These are phyloP conservation scores for Troides aeacus DNA, from an alignment of 2,888 invertebrate genomes.

Conservation along the genomic window DNA sequence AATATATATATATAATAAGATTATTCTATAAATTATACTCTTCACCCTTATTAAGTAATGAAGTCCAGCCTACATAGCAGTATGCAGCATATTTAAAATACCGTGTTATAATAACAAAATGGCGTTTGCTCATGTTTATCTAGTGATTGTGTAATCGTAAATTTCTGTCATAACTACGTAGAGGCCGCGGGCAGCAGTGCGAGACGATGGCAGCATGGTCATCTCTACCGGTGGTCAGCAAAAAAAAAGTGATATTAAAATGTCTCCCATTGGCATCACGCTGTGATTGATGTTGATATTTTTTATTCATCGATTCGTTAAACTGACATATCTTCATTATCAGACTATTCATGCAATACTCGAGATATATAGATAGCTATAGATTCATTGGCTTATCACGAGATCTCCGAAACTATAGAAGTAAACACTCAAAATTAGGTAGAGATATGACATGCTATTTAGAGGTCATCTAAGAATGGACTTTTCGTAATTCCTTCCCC, in stretches of 20 bases:
- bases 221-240: constrained; percentile 10
- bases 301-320: neutral
- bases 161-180: constrained; percentile 37
- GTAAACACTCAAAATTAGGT: too few relatives aligned
- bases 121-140: constrained; percentile 28
- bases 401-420: too few relatives aligned
- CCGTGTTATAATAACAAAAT: constrained; percentile 18
- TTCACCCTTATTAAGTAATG: neutral
- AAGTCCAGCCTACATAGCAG: neutral
- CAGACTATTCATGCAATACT: too few relatives aligned
- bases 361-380: too few relatives aligned
- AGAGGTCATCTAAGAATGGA: too few relatives aligned
- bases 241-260: constrained; percentile 24
- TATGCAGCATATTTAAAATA: constrained; percentile 21
- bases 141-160: constrained; percentile 38
- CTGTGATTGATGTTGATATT: neutral
- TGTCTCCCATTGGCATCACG: constrained; percentile 4
- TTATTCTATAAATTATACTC: too few relatives aligned
- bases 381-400: too few relatives aligned
- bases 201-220: constrained; percentile 34
- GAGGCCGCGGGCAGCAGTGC: constrained; percentile 39
- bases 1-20: neutral
- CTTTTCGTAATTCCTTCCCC: too few relatives aligned
- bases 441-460: too few relatives aligned
- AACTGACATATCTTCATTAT: neutral